Base-by-base conservation (phyloP, 53 echinoderm and acorn worm species). In the Astropecten irregularis region DNA sequence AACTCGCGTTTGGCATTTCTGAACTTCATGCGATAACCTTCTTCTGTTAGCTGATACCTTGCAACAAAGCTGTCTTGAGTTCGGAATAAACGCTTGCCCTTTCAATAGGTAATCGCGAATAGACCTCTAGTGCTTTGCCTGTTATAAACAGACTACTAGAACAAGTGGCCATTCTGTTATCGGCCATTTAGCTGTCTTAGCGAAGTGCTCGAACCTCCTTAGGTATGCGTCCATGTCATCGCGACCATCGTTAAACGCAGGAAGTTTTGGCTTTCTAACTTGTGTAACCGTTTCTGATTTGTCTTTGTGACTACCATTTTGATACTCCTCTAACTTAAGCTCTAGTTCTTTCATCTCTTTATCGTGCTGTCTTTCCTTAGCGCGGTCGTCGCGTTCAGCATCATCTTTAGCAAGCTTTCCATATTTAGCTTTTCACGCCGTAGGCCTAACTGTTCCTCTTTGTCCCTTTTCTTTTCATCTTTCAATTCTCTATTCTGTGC, bases 221-320 rank as follows among this genome's bases (percentile, higher is more conserved):
- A 89, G 30, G 51, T 73, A 89, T 10, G 76, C 64, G 33, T 83
- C 83, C 66, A 89, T 74, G 27, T 83, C 68, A 10, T 83, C 89
- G 3, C 38, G 30, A 16, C 81, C 62, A 33, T 88, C 82, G 1
- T 51, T 86, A 40, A 74, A 86, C 1, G 25, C 15, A 19, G 66
- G 86, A 39, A 86, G 44, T 40, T 86, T 86, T 21, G 86, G 86
- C 16, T 46, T 26, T 34, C 36, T 86, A 3, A 34, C 22, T 35
- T 9, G 52, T 40, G 58, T n/a, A 19, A 30, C 74, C 2, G 34
- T 15, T 31, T 46, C 36, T 34, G 23, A 13, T 47, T 36, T 33
- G 0, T 3, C 34, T 61, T 33, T 61, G 34, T 33, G 30, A 31
- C 61, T 42, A 42, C 11, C 61, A 4, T 7, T 9, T 2, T 22